Evolutionary conservation across 1,140 invertebrate species (phyloP), one percentile per base, ranked within the genome.

Genomic region (Eueides isabella): DNA sequence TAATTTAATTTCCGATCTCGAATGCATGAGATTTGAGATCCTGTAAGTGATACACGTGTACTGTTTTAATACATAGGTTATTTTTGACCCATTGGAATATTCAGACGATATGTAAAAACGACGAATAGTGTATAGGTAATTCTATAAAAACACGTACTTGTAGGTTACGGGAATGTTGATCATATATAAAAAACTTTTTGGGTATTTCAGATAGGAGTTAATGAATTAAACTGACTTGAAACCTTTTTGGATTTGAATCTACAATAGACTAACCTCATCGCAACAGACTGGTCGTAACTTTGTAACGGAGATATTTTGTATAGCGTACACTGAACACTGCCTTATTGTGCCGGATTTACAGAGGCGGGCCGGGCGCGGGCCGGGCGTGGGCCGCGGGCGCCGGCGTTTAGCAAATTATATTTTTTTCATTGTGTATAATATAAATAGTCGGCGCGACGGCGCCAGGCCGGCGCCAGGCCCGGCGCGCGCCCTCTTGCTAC

Each of bases 221-320:
- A 89, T 85, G 86, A 88, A 91, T 85, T 88, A 84, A 80, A 84
- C 74, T 87, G 87, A 92, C 85, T 91, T 81, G 87, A 90, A 90
- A 92, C 87, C 83, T 87, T 92, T 91, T 92, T 92, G 91, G 91
- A 92, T 92, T 92, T 92, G 91, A 92, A 92, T 92, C 90, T 92
- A 92, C 89, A 92, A 92, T 91, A 91, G 87, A 88, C 81, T 86
- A 92, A 92, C 88, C 91, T 92, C 88, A 92, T 87, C 81, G 88
- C 86, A 92, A 91, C 89, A 92, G 91, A 92, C 91, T 92, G 91
- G 82, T 86, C 83, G 88, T 89, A 89, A 90, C 80, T 90, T 89
- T 91, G 83, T 92, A 91, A 87, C 81, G 84, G 84, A 91, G 83
- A 92, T 92, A 91, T 92, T 92, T 92, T 92, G 88, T 92, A 92